phyloP scores from a whole-genome alignment of 1,140 invertebrate species.

The Brachionus paranguensis region DNA sequence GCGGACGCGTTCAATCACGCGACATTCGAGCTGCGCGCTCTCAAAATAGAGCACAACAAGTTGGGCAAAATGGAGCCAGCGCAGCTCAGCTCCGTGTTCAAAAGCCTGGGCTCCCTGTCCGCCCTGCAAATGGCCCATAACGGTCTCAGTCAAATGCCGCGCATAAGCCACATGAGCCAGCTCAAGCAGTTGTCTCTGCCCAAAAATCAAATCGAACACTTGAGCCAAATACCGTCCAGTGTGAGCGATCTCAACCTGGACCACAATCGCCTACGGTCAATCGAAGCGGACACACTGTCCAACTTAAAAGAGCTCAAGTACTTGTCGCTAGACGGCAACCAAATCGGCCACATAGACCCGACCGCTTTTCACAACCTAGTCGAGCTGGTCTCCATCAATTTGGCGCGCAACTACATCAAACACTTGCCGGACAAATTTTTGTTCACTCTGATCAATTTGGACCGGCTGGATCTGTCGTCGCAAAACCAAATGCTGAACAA shows the following conservation, averaged over 20 bases:
- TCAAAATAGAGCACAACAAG: neutral
- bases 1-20: neutral
- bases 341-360: neutral
- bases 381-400: neutral
- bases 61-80: neutral
- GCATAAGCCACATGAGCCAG: neutral
- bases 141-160: neutral
- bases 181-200: neutral
- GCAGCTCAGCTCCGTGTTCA: neutral
- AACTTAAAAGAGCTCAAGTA: neutral
- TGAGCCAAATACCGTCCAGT: neutral
- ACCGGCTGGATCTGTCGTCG: neutral
- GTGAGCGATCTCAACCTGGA: neutral
- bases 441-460: neutral
- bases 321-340: neutral
- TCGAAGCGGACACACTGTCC: neutral
- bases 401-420: slow-evolving; percentile 15
- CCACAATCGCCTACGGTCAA: neutral
- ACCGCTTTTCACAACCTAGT: neutral
- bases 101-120: neutral
- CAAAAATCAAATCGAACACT: slow-evolving; percentile 18
- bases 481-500: slow-evolving; percentile 17
- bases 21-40: neutral
- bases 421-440: neutral
- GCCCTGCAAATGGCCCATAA: neutral